Percentiles rank a stretch among this genome's conserved stretches.
phyloP scores from a whole-genome alignment of 2,113 vertebrate species.

The Indicator maculatus region DNA sequence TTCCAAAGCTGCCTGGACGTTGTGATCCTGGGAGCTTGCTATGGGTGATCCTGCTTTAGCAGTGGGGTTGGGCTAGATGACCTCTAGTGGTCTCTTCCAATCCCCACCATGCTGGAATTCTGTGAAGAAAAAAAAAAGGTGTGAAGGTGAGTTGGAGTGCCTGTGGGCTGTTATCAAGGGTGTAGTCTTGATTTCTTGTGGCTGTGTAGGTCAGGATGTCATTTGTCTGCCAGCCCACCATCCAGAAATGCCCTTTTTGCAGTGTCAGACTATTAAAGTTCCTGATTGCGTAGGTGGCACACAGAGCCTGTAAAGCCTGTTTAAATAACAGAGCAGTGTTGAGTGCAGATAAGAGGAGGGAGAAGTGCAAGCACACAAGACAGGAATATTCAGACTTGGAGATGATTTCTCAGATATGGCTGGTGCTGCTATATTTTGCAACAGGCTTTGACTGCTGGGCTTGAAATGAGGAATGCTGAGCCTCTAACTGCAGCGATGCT shows the following conservation, averaged over 20 bases:
- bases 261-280: neutral
- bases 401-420: neutral
- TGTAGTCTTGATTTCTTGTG: neutral
- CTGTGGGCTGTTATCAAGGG: neutral
- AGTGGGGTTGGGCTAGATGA: too few species aligned
- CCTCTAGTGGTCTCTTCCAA: too few species aligned
- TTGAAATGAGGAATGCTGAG: neutral
- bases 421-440: neutral
- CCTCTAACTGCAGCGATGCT: neutral
- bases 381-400: neutral
- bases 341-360: neutral
- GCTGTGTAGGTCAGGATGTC: neutral
- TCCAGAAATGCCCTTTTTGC: neutral
- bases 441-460: neutral
- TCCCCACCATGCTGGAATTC: too few species aligned
- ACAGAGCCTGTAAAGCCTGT: neutral
- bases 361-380: neutral
- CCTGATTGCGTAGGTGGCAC: neutral
- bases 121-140: too few species aligned
- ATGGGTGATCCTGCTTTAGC: too few species aligned
- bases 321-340: neutral
- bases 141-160: neutral
- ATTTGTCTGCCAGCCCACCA: neutral
- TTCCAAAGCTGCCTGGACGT: too few species aligned
- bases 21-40: too few species aligned